Evolutionary conservation across 2,113 vertebrate species (phyloP), one percentile per base, ranked within the genome.

Genomic region (Syngnathus scovelli): DNA sequence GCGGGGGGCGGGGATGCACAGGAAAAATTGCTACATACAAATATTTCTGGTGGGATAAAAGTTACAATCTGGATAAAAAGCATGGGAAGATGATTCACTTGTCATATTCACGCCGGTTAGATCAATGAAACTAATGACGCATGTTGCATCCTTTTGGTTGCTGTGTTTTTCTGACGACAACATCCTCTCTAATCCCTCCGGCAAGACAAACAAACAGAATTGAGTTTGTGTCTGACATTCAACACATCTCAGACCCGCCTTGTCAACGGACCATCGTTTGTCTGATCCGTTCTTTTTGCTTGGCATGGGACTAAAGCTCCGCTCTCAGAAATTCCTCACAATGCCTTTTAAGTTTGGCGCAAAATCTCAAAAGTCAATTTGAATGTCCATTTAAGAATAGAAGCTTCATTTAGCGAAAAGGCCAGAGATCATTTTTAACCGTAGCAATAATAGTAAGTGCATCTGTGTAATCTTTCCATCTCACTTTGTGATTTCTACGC

Each of bases 401-500:
- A 51, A 8, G 48, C 6, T 49, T 9, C 19, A 51, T 51, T 51
- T n/a, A 51, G 19, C 9, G 13, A 51, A 51, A 51, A 51, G 27
- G 48, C 18, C n/a, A 3, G 48, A 51, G 48, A 51, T n/a, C 16
- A 18, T 49, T 49, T 49, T 19, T 19, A 49, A 51, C 48, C 48
- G 10, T 8, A 49, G 5, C 16, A 49, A 19, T 19, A n/a, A 49
- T 49, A 1, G 46, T 49, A 49, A 49, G 18, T 49, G 46, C 16
- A 46, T 71, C 27, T 36, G 65, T 60, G 38, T 33, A 51, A 43
- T 62, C 51, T 48, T 77, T 61, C 44, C 12, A 44, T 52, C 71
- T 72, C 65, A 76, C 76, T 68, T 59, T 43, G 65, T 66, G 68
- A 77, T 69, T 41, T 13, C 7, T 4, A 39, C 18, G 8, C 4